phyloP scores from a whole-genome alignment of 2,888 invertebrate genomes.

The Cerceris ruficornis region DNA sequence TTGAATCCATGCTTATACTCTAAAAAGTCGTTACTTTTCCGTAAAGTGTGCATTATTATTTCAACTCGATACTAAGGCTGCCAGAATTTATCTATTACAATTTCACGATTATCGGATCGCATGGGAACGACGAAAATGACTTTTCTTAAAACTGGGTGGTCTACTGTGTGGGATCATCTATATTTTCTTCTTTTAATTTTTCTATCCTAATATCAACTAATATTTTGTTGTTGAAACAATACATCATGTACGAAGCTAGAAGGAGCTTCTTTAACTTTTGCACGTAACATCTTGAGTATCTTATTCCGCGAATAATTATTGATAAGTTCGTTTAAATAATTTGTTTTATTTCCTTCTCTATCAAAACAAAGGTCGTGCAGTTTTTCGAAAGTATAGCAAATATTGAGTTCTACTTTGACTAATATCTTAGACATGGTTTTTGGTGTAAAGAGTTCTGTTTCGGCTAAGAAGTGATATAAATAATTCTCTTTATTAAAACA shows the following conservation, averaged over 20 bases:
- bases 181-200: not conserved
- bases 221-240: not conserved
- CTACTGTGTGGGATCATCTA: too few relatives aligned
- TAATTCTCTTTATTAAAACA: conserved; percentile 73
- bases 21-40: too few relatives aligned
- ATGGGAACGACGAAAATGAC: too few relatives aligned
- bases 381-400: conserved; percentile 68
- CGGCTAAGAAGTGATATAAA: conserved; percentile 67
- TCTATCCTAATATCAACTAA: too few relatives aligned
- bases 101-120: too few relatives aligned
- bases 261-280: not conserved
- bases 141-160: too few relatives aligned
- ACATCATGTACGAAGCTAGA: conserved; percentile 1
- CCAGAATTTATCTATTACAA: too few relatives aligned
- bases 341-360: conserved; percentile 35
- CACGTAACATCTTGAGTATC: not conserved
- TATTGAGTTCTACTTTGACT: conserved; percentile 48
- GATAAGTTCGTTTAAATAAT: conserved; percentile 24
- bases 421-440: conserved; percentile 63
- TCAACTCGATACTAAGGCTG: too few relatives aligned
- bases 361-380: conserved; percentile 66
- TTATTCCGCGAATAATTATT: not conserved
- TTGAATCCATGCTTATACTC: too few relatives aligned
- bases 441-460: conserved; percentile 70
- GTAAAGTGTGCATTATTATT: too few relatives aligned